Evolutionary conservation across 23 tunicate species (phyloP).

Genomic region (Ascidia mentula): DNA sequence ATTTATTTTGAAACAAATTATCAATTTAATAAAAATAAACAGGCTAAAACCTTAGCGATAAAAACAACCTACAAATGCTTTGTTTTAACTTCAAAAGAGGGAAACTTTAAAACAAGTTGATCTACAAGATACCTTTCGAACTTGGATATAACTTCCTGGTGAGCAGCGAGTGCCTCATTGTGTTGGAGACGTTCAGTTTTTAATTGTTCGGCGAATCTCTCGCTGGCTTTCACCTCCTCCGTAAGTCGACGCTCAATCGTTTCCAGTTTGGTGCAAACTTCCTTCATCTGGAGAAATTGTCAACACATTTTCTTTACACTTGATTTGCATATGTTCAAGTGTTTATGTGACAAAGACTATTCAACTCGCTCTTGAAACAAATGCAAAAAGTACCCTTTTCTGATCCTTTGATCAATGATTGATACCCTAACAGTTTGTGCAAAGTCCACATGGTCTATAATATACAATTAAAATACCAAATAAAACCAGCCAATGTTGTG

Average conservation of each 20-base stretch:
- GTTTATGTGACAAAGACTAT: too few species aligned
- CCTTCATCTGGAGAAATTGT: too few species aligned
- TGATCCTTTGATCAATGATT: too few species aligned
- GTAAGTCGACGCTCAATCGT: slow-evolving; percentile 22
- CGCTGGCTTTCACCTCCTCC: slow-evolving; percentile 58
- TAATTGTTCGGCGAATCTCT: slow-evolving; percentile 47
- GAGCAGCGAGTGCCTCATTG: slow-evolving; percentile 52
- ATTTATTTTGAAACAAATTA: too few species aligned
- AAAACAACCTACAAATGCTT: background rate
- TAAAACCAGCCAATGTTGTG: too few species aligned
- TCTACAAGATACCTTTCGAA: slow-evolving; percentile 34
- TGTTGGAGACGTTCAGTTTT: slow-evolving; percentile 60
- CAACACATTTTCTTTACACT: too few species aligned
- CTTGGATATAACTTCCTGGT: slow-evolving; percentile 58
- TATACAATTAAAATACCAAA: too few species aligned
- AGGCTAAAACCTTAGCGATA: background rate
- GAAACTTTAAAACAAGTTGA: background rate
- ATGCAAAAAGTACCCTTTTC: too few species aligned
- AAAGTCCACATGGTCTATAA: too few species aligned
- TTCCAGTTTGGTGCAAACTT: slow-evolving; percentile 17
- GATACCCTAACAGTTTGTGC: too few species aligned
- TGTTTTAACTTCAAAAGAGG: background rate
- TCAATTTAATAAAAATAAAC: background rate
- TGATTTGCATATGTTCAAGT: too few species aligned
- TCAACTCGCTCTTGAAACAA: too few species aligned